Evolutionary conservation across 2,113 vertebrate species (phyloP).

Genomic region (Climacteris rufus): DNA sequence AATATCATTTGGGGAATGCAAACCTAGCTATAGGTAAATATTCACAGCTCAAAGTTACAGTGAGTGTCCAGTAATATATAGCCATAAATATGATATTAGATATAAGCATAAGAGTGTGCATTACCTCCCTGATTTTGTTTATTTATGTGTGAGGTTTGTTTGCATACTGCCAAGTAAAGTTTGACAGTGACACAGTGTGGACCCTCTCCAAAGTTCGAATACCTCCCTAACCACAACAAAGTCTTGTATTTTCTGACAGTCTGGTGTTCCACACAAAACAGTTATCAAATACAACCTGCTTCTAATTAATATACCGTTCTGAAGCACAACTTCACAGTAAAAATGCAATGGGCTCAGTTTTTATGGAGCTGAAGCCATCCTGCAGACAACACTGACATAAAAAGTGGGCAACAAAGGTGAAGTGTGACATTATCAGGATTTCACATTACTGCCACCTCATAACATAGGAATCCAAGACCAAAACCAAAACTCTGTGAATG

Average conservation of each 20-base stretch:
- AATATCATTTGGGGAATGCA: background rate
- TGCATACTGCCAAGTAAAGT: background rate
- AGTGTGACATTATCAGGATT: background rate
- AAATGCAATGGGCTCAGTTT: background rate
- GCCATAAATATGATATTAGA: background rate
- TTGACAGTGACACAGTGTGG: background rate
- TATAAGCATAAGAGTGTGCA: background rate
- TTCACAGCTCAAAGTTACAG: background rate
- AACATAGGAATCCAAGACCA: background rate
- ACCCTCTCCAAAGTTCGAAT: background rate
- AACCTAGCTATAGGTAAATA: background rate
- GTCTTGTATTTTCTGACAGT: background rate
- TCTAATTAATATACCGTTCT: background rate
- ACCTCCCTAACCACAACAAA: background rate
- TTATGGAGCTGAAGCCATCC: background rate
- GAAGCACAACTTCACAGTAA: background rate
- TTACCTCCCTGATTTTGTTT: background rate
- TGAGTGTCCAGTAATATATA: background rate
- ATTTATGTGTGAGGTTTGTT: background rate
- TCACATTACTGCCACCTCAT: background rate
- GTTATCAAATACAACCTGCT: conserved; percentile 42
- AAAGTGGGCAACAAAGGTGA: background rate
- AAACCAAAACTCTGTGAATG: background rate
- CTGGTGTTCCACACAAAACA: background rate
- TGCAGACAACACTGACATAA: background rate